Percentiles rank a stretch among this genome's conserved stretches.
phyloP scores from a whole-genome alignment of 2,888 invertebrate genomes.

The Cacoxenus indagator region DNA sequence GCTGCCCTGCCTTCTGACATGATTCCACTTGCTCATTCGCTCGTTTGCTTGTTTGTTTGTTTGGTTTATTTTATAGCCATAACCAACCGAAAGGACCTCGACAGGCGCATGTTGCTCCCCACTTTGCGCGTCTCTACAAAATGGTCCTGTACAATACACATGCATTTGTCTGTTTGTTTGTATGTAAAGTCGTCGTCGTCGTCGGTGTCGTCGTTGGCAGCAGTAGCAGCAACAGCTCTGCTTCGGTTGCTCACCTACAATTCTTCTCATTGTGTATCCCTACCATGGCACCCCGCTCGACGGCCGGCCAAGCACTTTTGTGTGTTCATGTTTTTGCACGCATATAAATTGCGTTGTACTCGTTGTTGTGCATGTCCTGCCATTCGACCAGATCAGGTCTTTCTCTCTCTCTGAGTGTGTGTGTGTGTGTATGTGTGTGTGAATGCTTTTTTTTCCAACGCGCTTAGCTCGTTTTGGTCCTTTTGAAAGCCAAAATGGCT shows the following conservation, averaged over 20 bases:
- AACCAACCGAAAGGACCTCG: conserved; percentile 44
- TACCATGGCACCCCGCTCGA: conserved; percentile 29
- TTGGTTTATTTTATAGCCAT: conserved; percentile 69
- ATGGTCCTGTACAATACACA: conserved; percentile 20
- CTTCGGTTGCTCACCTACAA: conserved; percentile 58
- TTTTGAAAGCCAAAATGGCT: conserved; percentile 54
- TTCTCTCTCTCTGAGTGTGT: conserved; percentile 24
- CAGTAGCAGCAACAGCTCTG: conserved; percentile 41
- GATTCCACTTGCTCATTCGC: conserved; percentile 36
- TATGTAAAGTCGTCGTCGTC: too few species aligned
- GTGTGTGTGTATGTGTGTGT: conserved; percentile 31
- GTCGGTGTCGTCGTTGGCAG: neutral
- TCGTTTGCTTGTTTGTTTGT: conserved; percentile 68
- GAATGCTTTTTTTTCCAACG: conserved; percentile 23
- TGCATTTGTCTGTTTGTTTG: conserved; percentile 20
- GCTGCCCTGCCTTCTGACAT: conserved; percentile 6
- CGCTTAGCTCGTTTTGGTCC: conserved; percentile 53
- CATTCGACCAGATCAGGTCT: neutral
- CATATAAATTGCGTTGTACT: conserved; percentile 58
- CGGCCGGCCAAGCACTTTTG: neutral
- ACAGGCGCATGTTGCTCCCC: conserved; percentile 20
- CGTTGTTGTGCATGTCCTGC: neutral
- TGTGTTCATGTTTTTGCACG: conserved; percentile 45
- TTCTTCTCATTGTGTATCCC: conserved; percentile 41
- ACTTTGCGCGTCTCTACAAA: conserved; percentile 10